Evolutionary conservation across 2,797 vertebrate species (phyloP).

Genomic region (Selene dorsalis): DNA sequence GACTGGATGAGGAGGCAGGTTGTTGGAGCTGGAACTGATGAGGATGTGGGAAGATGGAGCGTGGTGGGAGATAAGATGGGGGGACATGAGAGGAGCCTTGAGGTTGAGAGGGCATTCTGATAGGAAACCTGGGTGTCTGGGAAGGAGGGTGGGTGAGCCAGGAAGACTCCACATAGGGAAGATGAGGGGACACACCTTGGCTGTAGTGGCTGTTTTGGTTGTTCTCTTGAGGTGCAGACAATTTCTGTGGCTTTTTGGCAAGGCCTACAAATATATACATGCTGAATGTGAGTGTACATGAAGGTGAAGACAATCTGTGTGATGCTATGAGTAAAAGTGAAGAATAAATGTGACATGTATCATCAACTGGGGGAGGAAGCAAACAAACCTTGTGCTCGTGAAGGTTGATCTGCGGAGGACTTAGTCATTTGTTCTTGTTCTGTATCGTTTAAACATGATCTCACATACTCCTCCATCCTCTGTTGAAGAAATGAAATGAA

Average conservation of each 20-base stretch:
- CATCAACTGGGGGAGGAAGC: background rate
- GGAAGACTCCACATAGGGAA: slow-evolving; percentile 35
- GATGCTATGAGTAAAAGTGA: background rate
- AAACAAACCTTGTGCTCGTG: slow-evolving; percentile 55
- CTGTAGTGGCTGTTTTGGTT: slow-evolving; percentile 25
- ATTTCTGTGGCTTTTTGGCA: slow-evolving; percentile 24
- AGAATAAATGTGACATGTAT: background rate
- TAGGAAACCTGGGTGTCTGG: slow-evolving; percentile 35
- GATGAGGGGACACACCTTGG: slow-evolving; percentile 30
- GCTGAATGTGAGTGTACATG: background rate
- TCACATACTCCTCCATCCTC: slow-evolving; percentile 66
- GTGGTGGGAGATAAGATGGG: slow-evolving; percentile 22
- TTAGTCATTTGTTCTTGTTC: slow-evolving; percentile 43
- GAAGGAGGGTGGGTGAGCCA: slow-evolving; percentile 61
- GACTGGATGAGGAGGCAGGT: background rate
- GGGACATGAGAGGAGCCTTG: slow-evolving; percentile 21
- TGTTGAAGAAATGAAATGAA: slow-evolving; percentile 54
- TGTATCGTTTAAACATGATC: slow-evolving; percentile 41
- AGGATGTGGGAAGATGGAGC: slow-evolving; percentile 26
- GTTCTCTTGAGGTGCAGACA: slow-evolving; percentile 6
- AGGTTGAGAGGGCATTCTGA: slow-evolving; percentile 27
- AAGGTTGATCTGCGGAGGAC: slow-evolving; percentile 19
- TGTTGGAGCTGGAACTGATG: slow-evolving; percentile 44
- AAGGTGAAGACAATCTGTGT: background rate
- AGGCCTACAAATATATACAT: slow-evolving; percentile 34